phyloP scores from a whole-genome alignment of 2,797 vertebrate genomes.

The Austrolebias charrua region DNA sequence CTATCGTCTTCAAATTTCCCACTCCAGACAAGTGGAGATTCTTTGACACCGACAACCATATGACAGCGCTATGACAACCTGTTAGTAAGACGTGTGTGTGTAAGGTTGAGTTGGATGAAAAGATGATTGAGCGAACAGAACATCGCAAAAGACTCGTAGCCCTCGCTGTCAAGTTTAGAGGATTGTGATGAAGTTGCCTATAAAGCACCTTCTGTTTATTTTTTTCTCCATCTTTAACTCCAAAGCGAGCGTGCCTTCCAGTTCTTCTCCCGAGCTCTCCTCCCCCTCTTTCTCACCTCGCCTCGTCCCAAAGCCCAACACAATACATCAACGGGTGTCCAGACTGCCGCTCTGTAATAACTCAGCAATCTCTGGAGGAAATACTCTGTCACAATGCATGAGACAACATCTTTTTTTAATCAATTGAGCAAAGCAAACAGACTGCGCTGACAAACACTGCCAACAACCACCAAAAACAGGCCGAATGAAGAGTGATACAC shows the following conservation, averaged over 20 bases:
- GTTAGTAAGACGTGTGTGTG: conserved; percentile 56
- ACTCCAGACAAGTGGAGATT: conserved; percentile 61
- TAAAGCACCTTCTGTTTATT: conserved; percentile 62
- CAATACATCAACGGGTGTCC: conserved; percentile 78
- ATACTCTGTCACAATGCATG: conserved; percentile 88
- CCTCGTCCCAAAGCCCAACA: conserved; percentile 77
- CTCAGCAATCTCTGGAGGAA: conserved; percentile 86
- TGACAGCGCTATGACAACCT: conserved; percentile 69
- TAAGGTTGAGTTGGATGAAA: conserved; percentile 63
- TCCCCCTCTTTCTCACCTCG: conserved; percentile 50
- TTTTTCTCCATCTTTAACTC: conserved; percentile 65
- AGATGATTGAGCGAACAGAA: conserved; percentile 72
- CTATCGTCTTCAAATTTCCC: conserved; percentile 53
- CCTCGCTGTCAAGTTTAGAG: conserved; percentile 61
- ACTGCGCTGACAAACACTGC: conserved; percentile 58
- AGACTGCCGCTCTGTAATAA: conserved; percentile 80
- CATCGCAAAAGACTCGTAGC: conserved; percentile 61
- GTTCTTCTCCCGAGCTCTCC: conserved; percentile 44
- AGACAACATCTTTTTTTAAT: conserved; percentile 81
- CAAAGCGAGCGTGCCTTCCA: conserved; percentile 44
- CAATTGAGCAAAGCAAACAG: conserved; percentile 75
- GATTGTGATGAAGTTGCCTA: conserved; percentile 67
- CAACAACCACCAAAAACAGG: conserved; percentile 57
- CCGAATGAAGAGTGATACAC: conserved; percentile 69
- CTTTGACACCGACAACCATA: conserved; percentile 66